A percentile compares a stretch with the other conserved stretches of the same genome.
Evolutionary conservation across 1,140 invertebrate species (phyloP).

Genomic region (Aphelinus atriplicis): DNA sequence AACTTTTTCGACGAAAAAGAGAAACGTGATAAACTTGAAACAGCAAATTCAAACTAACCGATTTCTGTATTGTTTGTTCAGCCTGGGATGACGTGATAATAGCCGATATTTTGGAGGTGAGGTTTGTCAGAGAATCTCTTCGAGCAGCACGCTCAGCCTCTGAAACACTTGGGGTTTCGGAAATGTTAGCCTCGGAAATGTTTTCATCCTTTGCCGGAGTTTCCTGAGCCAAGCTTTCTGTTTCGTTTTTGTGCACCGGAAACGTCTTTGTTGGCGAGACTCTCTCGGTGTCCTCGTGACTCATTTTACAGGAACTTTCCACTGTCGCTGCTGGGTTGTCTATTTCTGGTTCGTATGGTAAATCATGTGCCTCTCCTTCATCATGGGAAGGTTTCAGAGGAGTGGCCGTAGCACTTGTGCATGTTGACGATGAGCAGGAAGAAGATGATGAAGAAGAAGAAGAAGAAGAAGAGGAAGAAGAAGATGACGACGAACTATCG

Average conservation of each 20-base stretch:
- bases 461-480: slow-evolving; percentile 45
- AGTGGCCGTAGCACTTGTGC: no score
- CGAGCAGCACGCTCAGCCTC: slow-evolving; percentile 47
- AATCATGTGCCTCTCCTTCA: neutral
- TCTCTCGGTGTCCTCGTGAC: slow-evolving; percentile 17
- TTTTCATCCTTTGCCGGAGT: slow-evolving; percentile 59
- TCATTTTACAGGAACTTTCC: slow-evolving; percentile 12
- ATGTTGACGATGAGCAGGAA: neutral
- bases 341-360: neutral
- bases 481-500: slow-evolving; percentile 46
- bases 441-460: slow-evolving; percentile 42
- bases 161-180: slow-evolving; percentile 59
- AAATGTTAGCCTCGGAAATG: slow-evolving; percentile 55
- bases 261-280: slow-evolving; percentile 57
- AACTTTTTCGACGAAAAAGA: no score
- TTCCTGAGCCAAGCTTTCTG: slow-evolving; percentile 47
- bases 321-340: neutral
- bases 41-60: no score
- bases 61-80: slow-evolving; percentile 6
- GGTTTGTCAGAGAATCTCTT: slow-evolving; percentile 54
- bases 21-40: no score
- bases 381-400: no score
- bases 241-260: slow-evolving; percentile 44
- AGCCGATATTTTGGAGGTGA: slow-evolving; percentile 55
- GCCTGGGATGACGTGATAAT: slow-evolving; percentile 20